phyloP scores from a whole-genome alignment of 1,140 invertebrate genomes.

The Drosophila sulfurigaster region DNA sequence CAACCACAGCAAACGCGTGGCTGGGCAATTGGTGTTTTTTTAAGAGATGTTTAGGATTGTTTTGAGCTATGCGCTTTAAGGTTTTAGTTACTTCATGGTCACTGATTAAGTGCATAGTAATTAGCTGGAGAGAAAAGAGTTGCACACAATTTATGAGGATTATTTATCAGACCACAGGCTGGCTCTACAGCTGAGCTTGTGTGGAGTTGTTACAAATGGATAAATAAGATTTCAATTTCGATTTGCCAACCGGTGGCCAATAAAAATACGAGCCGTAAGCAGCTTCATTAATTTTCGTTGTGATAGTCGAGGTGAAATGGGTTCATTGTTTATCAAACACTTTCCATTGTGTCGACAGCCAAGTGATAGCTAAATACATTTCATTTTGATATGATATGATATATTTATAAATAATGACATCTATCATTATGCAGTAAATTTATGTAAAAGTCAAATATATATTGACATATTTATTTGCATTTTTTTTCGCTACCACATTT shows the following conservation, averaged over 20 bases:
- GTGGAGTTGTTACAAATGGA: slow-evolving; percentile 22
- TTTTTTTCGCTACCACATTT: too few species aligned
- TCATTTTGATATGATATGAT: background rate
- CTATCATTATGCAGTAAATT: too few species aligned
- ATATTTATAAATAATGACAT: too few species aligned
- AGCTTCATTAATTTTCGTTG: slow-evolving; percentile 37
- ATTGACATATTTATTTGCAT: too few species aligned
- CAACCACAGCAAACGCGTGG: slow-evolving; percentile 21
- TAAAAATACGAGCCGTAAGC: slow-evolving; percentile 24
- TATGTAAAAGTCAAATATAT: too few species aligned
- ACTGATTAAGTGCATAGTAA: slow-evolving; percentile 78
- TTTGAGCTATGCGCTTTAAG: slow-evolving; percentile 40
- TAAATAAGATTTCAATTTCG: slow-evolving; percentile 46
- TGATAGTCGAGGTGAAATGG: slow-evolving; percentile 18
- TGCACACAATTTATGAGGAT: slow-evolving; percentile 67
- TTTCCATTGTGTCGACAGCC: slow-evolving; percentile 13
- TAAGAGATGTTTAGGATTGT: background rate
- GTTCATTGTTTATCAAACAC: slow-evolving; percentile 30
- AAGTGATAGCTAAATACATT: background rate
- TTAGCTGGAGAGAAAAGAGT: slow-evolving; percentile 47
- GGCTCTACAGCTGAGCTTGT: background rate
- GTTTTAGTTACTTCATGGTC: slow-evolving; percentile 70
- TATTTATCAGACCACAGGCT: slow-evolving; percentile 33
- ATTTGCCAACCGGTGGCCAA: slow-evolving; percentile 26
- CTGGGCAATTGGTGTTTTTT: slow-evolving; percentile 14